Evolutionary conservation across 2,888 invertebrate genomes (phyloP), one percentile per base, ranked within the genome.

Genomic region (Torymus texanus): DNA sequence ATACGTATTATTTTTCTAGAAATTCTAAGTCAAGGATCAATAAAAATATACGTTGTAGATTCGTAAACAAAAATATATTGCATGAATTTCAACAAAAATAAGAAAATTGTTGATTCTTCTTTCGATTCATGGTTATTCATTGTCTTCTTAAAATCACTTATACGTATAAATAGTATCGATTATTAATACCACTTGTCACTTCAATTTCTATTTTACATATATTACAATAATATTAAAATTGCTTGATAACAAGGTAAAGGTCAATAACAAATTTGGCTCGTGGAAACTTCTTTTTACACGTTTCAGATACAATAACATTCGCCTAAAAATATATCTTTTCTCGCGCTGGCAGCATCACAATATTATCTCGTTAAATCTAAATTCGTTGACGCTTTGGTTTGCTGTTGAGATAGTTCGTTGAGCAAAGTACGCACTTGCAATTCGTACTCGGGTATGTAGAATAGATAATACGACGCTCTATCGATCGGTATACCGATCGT

Each of bases 181-280:
- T 41, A 41, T 41, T 8, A 41, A 5, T 8, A 41, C 5, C 5
- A 41, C 10, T 41, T 4, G 5, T 8, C 41, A 41, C 21, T 21
- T 21, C 2, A 21, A 2, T 21, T 21, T 21, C 21, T 2, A 21
- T 21, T 21, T n/a, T n/a, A n/a, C n/a, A 8, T 41, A 41, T 1
- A 8, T 8, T 41, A 41, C 8, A 41, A 41, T 41, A 41, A 41
- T 41, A 41, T 41, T 41, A 1, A 41, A 41, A 41, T 41, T 41
- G 10, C 10, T 41, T 41, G 41, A 41, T 41, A 41, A 8, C 41
- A 41, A 41, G 41, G 53, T 16, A 74, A 41, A 75, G 70, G 79
- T 79, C 74, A 79, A 79, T 67, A 79, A 70, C 56, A 75, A 75
- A 63, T 75, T 79, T 71, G 75, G 65, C 70, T 65, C 51, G 51